Conservation (phyloP, 2,888 invertebrate species). For the Ferdinandea cuprea region DNA sequence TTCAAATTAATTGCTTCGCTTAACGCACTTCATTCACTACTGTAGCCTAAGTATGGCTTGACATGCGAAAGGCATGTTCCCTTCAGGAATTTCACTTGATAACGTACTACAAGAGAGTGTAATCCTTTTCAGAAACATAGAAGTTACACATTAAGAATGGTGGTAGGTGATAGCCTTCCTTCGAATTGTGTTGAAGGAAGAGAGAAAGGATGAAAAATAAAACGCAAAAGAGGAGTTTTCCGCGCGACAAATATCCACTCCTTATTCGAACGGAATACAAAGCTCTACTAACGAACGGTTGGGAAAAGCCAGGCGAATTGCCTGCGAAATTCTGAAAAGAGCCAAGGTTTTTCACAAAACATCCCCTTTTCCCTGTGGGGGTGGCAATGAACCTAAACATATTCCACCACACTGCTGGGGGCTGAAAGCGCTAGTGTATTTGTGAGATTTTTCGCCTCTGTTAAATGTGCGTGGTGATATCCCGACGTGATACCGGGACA, state of each 20-base stretch:
- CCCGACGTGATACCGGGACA: conserved; percentile 51
- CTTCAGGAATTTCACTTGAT: conserved; percentile 58
- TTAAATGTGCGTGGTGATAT: conserved; percentile 43
- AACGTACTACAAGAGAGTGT: conserved; percentile 52
- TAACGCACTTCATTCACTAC: conserved; percentile 49
- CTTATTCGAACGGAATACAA: conserved; percentile 66
- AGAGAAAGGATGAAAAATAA: conserved; percentile 2
- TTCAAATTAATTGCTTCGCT: conserved; percentile 61
- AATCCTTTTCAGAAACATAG: conserved; percentile 55
- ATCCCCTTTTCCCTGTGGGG: conserved; percentile 64
- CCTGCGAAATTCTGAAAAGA: conserved; percentile 62
- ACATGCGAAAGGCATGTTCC: conserved; percentile 64
- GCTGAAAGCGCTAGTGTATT: conserved; percentile 3
- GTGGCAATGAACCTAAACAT: conserved; percentile 58
- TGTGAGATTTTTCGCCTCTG: conserved; percentile 45
- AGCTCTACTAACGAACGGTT: conserved; percentile 67
- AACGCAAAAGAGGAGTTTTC: conserved; percentile 53
- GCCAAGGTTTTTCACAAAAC: conserved; percentile 45
- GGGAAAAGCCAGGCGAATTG: conserved; percentile 71
- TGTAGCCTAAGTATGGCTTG: conserved; percentile 38
- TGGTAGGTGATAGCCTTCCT: conserved; percentile 6
- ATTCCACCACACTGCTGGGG: conserved; percentile 11
- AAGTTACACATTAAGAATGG: conserved; percentile 23
- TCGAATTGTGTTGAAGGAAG: neutral
- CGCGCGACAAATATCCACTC: conserved; percentile 60